These are phyloP conservation scores for Panagrolaimus sp. DNA, from an alignment of 1,140 invertebrate genomes.

Conservation along the genomic window DNA sequence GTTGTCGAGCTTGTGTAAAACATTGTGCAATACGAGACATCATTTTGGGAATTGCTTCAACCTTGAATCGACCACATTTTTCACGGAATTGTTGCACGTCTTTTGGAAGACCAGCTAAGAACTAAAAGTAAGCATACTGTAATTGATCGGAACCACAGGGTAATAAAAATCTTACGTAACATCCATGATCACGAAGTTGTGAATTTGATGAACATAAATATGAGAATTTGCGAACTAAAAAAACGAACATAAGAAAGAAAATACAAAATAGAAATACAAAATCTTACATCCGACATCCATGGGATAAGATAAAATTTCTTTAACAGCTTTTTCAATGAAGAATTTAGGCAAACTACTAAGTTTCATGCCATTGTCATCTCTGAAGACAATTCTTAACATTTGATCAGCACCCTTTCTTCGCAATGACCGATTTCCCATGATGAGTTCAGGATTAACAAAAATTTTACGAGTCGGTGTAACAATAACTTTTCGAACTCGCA, in stretches of 20 bases:
- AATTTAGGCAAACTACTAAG: no score
- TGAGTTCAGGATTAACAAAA: slow-evolving; percentile 38
- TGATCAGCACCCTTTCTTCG: slow-evolving; percentile 37
- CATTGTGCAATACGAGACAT: slow-evolving; percentile 49
- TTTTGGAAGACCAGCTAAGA: slow-evolving; percentile 31
- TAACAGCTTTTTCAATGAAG: no score
- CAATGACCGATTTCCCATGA: slow-evolving; percentile 39
- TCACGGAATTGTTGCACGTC: slow-evolving; percentile 23
- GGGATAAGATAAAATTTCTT: no score
- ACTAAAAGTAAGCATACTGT: slow-evolving; percentile 12
- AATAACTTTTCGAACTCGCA: slow-evolving; percentile 21
- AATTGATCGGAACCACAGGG: neutral
- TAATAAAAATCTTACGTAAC: slow-evolving; percentile 25
- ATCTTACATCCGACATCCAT: slow-evolving; percentile 8
- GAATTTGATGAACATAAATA: slow-evolving; percentile 46
- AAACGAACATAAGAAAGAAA: neutral
- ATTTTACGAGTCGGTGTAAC: slow-evolving; percentile 39
- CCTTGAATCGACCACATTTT: slow-evolving; percentile 42
- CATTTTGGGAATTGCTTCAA: slow-evolving; percentile 47
- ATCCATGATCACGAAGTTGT: slow-evolving; percentile 48
- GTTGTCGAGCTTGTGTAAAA: slow-evolving; percentile 40
- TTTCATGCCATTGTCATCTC: slow-evolving; percentile 33
- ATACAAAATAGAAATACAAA: neutral
- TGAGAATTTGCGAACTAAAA: slow-evolving; percentile 1
- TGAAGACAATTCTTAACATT: slow-evolving; percentile 35